A percentile compares a stretch with the other conserved stretches of the same genome.
Evolutionary conservation across 2,797 vertebrate species (phyloP).

Genomic region (Lemur catta): DNA sequence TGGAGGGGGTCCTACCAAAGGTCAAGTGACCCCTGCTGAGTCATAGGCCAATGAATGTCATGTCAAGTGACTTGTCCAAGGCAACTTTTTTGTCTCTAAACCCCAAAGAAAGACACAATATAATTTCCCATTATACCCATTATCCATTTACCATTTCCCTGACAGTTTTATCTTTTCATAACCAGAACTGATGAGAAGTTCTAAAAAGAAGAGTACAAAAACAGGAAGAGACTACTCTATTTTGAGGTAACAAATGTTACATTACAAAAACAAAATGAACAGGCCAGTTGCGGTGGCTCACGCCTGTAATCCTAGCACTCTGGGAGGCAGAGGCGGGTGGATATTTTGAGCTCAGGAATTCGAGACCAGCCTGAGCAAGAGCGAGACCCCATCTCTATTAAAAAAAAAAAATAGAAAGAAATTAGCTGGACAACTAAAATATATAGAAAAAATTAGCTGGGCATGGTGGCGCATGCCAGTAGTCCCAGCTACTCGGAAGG

Average conservation of each 20-base stretch:
- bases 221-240: neutral
- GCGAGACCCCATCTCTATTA: no score
- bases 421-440: no score
- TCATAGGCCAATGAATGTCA: slow-evolving; percentile 13
- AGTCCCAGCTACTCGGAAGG: no score
- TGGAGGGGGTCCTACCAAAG: neutral
- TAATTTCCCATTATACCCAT: neutral
- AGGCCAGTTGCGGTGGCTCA: no score
- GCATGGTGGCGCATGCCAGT: no score
- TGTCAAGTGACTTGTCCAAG: neutral
- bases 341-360: no score
- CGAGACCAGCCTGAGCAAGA: no score
- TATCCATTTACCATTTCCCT: slow-evolving; percentile 5
- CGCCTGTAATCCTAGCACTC: no score
- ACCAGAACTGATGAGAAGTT: slow-evolving; percentile 17
- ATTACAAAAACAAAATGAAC: neutral
- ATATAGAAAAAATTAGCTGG: no score
- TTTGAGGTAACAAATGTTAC: slow-evolving; percentile 57
- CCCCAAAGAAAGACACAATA: slow-evolving; percentile 40
- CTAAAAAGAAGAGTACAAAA: slow-evolving; percentile 32
- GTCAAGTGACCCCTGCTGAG: slow-evolving; percentile 11
- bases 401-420: no score
- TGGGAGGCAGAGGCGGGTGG: no score
- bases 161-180: slow-evolving; percentile 55
- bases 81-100: slow-evolving; percentile 25